Base-by-base conservation (phyloP, 2,888 invertebrate species). In the Drosophila mettleri region DNA sequence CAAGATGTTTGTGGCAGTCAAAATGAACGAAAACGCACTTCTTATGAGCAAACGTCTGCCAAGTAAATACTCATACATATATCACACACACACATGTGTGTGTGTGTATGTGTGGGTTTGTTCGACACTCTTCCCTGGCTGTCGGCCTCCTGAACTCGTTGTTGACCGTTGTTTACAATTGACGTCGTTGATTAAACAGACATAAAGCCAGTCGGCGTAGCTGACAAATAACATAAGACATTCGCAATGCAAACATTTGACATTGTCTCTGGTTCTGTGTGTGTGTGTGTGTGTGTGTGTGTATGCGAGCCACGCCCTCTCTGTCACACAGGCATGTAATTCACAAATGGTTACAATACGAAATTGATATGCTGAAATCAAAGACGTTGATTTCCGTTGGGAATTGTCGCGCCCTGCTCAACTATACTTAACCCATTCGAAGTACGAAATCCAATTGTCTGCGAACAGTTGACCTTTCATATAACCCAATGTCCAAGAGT, bases 351-450 rank as follows among this genome's bases (percentile, higher is more conserved):
- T 22, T 33, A 61, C 52, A 45, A 62, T 60, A 45, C 60, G 67
- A 81, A 86, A 85, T 74, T 80, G 86, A 85, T 85, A 85, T 84
- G 77, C 74, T 80, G 86, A 86, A 85, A 86, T 86, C 86, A 85
- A 85, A 86, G 86, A 86, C 78, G 74, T 86, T 84, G 81, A 86
- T 85, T 85, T 85, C 85, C 84, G 85, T 72, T 86, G 86, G 80
- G 85, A 84, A 86, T 77, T 71, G 70, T 70, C 80, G 74, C 72
- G 66, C 65, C 54, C 71, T 46, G 60, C 54, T 57, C 61, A 62
- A 67, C 65, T 69, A 63, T 76, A 72, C 73, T 79, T 79, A 69
- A 76, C 86, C 81, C 67, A 73, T 60, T 71, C 58, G 63, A n/a
- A 24, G 52, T 48, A 45, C 51, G 46, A 63, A 74, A 66, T 71